Conservation (phyloP, 2,888 invertebrate species). For the Sminthurinus aureus region DNA sequence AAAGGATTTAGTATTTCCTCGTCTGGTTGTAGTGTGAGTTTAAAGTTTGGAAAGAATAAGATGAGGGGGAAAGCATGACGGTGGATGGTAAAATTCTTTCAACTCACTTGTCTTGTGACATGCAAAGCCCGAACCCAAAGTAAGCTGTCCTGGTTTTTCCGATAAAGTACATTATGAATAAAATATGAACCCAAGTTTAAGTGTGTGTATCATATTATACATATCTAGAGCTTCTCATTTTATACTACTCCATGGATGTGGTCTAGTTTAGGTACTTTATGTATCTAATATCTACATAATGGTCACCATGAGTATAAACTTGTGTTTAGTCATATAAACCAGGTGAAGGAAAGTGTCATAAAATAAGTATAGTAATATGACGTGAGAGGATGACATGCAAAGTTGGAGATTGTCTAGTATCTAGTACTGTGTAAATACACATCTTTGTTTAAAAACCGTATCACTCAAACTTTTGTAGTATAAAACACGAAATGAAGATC, state of each 20-base stretch:
- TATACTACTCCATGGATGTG: too few species aligned
- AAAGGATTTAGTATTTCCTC: too few species aligned
- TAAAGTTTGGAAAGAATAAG: background rate
- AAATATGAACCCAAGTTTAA: slow-evolving; percentile 32
- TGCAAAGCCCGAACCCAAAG: slow-evolving; percentile 9
- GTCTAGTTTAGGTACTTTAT: too few species aligned
- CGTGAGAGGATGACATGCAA: too few species aligned
- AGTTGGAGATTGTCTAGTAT: too few species aligned
- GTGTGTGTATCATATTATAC: background rate
- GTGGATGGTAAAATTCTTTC: slow-evolving; percentile 23
- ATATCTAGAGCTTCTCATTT: background rate
- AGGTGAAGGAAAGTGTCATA: background rate
- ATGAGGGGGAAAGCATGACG: slow-evolving; percentile 3
- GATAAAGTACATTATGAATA: slow-evolving; percentile 29
- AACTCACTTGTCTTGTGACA: slow-evolving; percentile 36
- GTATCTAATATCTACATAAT: too few species aligned
- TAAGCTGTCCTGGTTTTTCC: slow-evolving; percentile 13
- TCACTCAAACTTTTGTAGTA: too few species aligned
- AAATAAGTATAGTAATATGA: background rate
- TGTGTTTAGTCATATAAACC: background rate
- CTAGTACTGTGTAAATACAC: too few species aligned
- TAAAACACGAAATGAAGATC: too few species aligned
- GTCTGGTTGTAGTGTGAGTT: too few species aligned
- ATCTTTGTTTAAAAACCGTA: too few species aligned
- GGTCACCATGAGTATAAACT: too few species aligned